Conservation (phyloP, 2,797 vertebrate species). For the Syngnathus rostellatus region DNA sequence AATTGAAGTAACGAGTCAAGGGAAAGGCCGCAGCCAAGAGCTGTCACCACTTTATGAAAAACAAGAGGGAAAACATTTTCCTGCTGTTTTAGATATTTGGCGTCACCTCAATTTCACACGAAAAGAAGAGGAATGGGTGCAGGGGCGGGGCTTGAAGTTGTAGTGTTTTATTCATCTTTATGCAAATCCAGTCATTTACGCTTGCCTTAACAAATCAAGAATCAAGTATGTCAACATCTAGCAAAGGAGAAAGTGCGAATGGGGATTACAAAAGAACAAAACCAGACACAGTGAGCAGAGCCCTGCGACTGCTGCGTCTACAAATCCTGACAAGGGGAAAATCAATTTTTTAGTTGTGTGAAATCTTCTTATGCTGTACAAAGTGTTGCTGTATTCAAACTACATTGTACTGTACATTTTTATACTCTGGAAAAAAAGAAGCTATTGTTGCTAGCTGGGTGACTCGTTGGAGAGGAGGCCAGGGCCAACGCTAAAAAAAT, state of each 20-base stretch:
- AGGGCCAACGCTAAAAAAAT: constrained; percentile 59
- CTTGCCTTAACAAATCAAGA: constrained; percentile 64
- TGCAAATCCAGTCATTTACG: constrained; percentile 67
- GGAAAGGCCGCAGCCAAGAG: constrained; percentile 8
- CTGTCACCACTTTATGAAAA: not conserved
- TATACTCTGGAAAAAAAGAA: constrained; percentile 10
- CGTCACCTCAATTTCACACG: constrained; percentile 13
- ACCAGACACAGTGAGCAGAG: constrained; percentile 32
- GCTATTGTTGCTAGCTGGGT: constrained; percentile 36
- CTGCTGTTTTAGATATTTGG: constrained; percentile 20
- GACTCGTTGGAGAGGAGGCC: constrained; percentile 35
- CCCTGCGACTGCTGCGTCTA: constrained; percentile 38
- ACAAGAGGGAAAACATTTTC: constrained; percentile 15
- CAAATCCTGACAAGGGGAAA: constrained; percentile 53
- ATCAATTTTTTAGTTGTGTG: constrained; percentile 52
- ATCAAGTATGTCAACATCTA: constrained; percentile 63
- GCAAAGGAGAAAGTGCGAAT: constrained; percentile 53
- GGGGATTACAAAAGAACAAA: constrained; percentile 57
- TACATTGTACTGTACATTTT: not conserved
- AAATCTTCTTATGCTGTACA: constrained; percentile 48
- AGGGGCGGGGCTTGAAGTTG: constrained; percentile 41
- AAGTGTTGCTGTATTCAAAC: constrained; percentile 38
- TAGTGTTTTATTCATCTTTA: constrained; percentile 70
- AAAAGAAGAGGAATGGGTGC: constrained; percentile 17
- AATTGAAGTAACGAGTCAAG: constrained; percentile 14